These are phyloP conservation scores for Laupala kohalensis DNA, from an alignment of 1,140 invertebrate genomes.

Conservation along the genomic window DNA sequence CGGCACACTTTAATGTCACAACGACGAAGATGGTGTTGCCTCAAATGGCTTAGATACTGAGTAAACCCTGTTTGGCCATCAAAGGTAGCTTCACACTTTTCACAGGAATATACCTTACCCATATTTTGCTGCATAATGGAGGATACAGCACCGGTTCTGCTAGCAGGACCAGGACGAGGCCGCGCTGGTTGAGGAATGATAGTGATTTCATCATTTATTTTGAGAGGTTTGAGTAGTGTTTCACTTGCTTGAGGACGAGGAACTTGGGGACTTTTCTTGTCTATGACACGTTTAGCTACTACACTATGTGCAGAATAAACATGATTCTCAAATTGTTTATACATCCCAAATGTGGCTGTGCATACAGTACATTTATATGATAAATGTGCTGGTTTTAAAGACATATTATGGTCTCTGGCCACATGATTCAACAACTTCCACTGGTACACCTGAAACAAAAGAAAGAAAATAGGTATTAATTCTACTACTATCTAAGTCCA, in stretches of 20 bases:
- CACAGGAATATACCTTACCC: conserved; percentile 8
- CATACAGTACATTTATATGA: conserved; percentile 92
- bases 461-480: conserved; percentile 2
- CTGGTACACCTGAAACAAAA: conserved; percentile 62
- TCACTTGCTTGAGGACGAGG: conserved; percentile 30
- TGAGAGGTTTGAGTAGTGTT: conserved; percentile 58
- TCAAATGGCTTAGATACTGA: conserved; percentile 10
- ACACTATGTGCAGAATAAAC: conserved; percentile 85
- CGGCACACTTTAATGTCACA: conserved; percentile 13
- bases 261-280: conserved; percentile 43
- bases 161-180: conserved; percentile 33
- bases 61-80: conserved; percentile 11
- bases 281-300: conserved; percentile 64
- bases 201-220: conserved; percentile 86
- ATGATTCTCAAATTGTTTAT: conserved; percentile 88
- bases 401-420: conserved; percentile 78
- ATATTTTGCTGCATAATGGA: conserved; percentile 1
- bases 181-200: conserved; percentile 72
- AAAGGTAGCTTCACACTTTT: conserved; percentile 13
- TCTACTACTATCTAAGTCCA: not conserved
- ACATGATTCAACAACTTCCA: conserved; percentile 86
- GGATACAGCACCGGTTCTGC: conserved; percentile 8
- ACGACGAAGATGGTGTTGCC: conserved; percentile 7
- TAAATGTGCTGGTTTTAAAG: conserved; percentile 77
- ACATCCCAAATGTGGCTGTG: conserved; percentile 87